These are phyloP conservation scores for Callosobruchus maculatus DNA, from an alignment of 2,888 invertebrate species.

Conservation along the genomic window DNA sequence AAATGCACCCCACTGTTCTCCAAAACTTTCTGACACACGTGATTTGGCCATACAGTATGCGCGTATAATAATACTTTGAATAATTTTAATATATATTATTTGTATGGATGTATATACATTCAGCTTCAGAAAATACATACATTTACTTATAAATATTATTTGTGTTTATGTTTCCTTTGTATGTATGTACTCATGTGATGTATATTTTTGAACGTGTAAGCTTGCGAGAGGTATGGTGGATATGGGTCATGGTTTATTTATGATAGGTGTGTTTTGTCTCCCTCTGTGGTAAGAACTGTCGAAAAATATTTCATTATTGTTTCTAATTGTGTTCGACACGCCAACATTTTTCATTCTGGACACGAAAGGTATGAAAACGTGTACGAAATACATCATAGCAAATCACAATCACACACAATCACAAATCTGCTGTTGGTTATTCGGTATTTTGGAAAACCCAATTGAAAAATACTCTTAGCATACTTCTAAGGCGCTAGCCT, in stretches of 20 bases:
- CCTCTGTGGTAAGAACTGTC: conserved; percentile 32
- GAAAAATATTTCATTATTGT: conserved; percentile 15
- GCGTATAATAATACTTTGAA: conserved; percentile 42
- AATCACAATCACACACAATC: no score
- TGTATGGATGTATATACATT: conserved; percentile 38
- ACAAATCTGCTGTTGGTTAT: no score
- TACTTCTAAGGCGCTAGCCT: no score
- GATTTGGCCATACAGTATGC: conserved; percentile 49
- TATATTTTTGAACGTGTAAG: conserved; percentile 54
- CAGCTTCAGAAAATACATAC: conserved; percentile 51
- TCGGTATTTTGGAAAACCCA: no score
- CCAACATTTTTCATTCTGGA: conserved; percentile 5
- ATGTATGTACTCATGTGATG: conserved; percentile 37
- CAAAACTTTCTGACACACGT: conserved; percentile 9
- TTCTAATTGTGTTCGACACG: conserved; percentile 22
- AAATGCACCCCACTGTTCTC: background rate
- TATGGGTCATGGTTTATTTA: conserved; percentile 17
- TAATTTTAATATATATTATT: conserved; percentile 37
- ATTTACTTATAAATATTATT: conserved; percentile 41
- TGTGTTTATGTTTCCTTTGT: conserved; percentile 32
- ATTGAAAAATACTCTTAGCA: no score
- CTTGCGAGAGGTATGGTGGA: conserved; percentile 15
- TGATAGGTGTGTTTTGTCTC: conserved; percentile 37
- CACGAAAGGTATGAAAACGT: conserved; percentile 6
- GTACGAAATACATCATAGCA: no score